Percentiles rank a stretch among this genome's conserved stretches.
phyloP scores from a whole-genome alignment of 2,797 vertebrate genomes.

The Gouania willdenowi region DNA sequence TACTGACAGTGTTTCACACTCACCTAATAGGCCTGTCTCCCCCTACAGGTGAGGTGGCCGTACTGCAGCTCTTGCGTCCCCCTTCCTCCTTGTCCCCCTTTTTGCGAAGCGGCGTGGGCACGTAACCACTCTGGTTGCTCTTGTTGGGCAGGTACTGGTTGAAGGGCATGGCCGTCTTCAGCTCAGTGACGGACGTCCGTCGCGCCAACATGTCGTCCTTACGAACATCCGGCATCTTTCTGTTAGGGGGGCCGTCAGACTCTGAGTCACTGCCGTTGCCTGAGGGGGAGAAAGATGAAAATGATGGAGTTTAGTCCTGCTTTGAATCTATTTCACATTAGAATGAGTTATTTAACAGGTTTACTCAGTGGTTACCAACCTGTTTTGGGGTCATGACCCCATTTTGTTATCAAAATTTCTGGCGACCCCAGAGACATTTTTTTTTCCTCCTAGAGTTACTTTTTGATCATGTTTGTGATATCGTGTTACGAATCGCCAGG shows the following conservation, averaged over 20 bases:
- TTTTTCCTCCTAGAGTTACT: too few relatives aligned
- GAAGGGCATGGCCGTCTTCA: constrained; percentile 88
- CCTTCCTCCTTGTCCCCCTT: constrained; percentile 86
- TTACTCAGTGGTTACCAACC: too few relatives aligned
- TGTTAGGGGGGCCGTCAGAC: constrained; percentile 85
- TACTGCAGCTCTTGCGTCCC: constrained; percentile 92
- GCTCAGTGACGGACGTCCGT: constrained; percentile 88
- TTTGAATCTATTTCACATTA: too few relatives aligned
- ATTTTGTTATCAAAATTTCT: too few relatives aligned
- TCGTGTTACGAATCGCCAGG: too few relatives aligned
- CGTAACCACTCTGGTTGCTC: constrained; percentile 89
- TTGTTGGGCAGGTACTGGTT: constrained; percentile 98
- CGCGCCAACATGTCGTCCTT: constrained; percentile 95
- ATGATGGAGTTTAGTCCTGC: too few relatives aligned
- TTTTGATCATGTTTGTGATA: too few relatives aligned
- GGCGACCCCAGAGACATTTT: too few relatives aligned
- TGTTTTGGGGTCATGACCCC: too few relatives aligned
- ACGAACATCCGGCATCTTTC: constrained; percentile 90
- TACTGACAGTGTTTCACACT: constrained; percentile 20
- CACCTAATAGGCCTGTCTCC: constrained; percentile 91
- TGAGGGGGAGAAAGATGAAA: constrained; percentile 36
- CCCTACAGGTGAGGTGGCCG: constrained; percentile 85
- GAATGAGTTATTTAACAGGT: too few relatives aligned
- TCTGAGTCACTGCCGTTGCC: constrained; percentile 96
- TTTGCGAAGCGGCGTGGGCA: constrained; percentile 83